These are phyloP conservation scores for Heterocephalus glaber DNA, from an alignment of 2,113 vertebrate species.

Conservation along the genomic window DNA sequence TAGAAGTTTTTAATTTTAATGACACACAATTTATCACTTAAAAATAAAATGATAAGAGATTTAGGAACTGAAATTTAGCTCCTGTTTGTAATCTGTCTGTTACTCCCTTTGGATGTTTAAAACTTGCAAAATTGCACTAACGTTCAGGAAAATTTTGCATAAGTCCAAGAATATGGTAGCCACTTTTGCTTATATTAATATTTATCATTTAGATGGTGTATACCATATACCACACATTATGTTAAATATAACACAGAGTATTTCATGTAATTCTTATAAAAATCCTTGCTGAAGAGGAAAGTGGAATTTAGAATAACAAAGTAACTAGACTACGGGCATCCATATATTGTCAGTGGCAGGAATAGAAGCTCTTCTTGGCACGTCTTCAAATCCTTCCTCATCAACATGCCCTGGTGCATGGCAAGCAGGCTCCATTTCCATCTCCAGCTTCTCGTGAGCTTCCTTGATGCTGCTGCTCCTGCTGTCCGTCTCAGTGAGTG, in stretches of 20 bases:
- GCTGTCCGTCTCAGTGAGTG: too few species aligned
- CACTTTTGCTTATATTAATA: background rate
- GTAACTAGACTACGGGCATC: background rate
- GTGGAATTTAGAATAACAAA: background rate
- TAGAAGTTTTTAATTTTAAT: too few species aligned
- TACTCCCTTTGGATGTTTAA: background rate
- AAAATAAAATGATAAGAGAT: too few species aligned
- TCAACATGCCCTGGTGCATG: too few species aligned
- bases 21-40: too few species aligned
- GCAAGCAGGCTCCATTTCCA: background rate
- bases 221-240: background rate
- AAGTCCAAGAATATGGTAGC: background rate
- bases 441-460: too few species aligned
- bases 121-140: constrained; percentile 16
- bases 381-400: background rate
- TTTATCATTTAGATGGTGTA: background rate
- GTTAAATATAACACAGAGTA: background rate
- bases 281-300: too few species aligned
- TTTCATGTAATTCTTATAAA: too few species aligned
- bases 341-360: background rate
- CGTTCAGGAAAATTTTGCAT: background rate
- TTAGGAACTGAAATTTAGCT: too few species aligned
- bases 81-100: background rate
- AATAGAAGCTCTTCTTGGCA: background rate
- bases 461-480: too few species aligned